A percentile compares a stretch with the other conserved stretches of the same genome.
phyloP scores from a whole-genome alignment of 2,797 vertebrate species.

The Clarias pachynema region DNA sequence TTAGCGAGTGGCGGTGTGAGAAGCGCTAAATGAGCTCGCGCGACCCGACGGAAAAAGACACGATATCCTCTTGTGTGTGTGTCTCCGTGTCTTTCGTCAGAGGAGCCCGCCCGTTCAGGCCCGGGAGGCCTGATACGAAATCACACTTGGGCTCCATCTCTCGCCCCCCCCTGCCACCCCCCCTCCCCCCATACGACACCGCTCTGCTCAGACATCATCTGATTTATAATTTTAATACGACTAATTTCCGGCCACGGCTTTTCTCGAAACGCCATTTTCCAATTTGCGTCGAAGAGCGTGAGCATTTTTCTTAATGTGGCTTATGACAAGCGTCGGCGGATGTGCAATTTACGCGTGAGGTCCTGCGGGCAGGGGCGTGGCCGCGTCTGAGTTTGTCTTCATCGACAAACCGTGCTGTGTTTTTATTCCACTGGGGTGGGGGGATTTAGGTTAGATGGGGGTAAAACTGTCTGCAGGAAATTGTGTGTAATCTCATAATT shows the following conservation, averaged over 20 bases:
- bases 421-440: conserved; percentile 42
- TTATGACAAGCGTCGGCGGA: conserved; percentile 84
- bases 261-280: conserved; percentile 89
- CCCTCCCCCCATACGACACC: conserved; percentile 32
- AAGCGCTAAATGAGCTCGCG: conserved; percentile 67
- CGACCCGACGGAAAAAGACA: conserved; percentile 50
- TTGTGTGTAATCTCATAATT: conserved; percentile 72
- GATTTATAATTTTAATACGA: conserved; percentile 96
- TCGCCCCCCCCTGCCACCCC: not conserved
- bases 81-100: conserved; percentile 21
- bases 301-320: conserved; percentile 91
- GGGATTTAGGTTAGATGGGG: not conserved
- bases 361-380: conserved; percentile 74
- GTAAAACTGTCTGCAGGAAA: not conserved
- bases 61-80: conserved; percentile 47
- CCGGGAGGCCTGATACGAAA: conserved; percentile 36
- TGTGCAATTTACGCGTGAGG: conserved; percentile 85
- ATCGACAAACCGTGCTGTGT: conserved; percentile 71
- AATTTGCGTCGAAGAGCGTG: conserved; percentile 89
- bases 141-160: conserved; percentile 33
- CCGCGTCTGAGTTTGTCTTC: conserved; percentile 79
- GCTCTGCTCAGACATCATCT: conserved; percentile 75
- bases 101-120: conserved; percentile 17
- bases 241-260: conserved; percentile 88
- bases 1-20: conserved; percentile 72